Evolutionary conservation across 2,797 vertebrate species (phyloP).

Genomic region (Eulemur coronatus): DNA sequence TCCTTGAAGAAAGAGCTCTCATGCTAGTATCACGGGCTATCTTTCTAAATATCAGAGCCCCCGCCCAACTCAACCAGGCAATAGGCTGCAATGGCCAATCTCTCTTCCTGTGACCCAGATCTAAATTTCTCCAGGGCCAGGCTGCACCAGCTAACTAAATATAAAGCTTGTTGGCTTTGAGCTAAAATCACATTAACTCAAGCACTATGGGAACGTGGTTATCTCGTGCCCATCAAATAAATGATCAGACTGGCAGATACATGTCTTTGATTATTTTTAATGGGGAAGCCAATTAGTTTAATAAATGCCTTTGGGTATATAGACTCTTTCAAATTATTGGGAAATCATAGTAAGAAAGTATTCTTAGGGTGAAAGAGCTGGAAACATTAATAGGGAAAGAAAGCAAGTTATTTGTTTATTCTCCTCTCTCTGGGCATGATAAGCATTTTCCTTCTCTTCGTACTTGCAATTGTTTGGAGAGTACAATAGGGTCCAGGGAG

Average conservation of each 20-base stretch:
- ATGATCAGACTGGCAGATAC: background rate
- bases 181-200: background rate
- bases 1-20: background rate
- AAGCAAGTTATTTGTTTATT: background rate
- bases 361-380: background rate
- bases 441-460: background rate
- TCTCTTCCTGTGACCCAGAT: background rate
- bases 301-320: slow-evolving; percentile 40
- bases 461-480: background rate
- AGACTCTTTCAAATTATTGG: slow-evolving; percentile 26
- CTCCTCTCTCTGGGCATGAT: background rate
- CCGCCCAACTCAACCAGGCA: background rate
- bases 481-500: background rate
- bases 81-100: background rate
- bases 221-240: slow-evolving; percentile 42
- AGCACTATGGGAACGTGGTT: background rate
- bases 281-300: slow-evolving; percentile 23
- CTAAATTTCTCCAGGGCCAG: background rate
- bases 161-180: slow-evolving; percentile 13
- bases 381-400: slow-evolving; percentile 13
- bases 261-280: background rate
- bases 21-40: background rate
- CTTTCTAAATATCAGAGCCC: background rate
- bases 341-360: slow-evolving; percentile 16
- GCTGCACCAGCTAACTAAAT: background rate